Percentiles rank a stretch among this genome's conserved stretches.
Evolutionary conservation across 1,140 invertebrate species (phyloP).

Genomic region (Seison nebaliae): DNA sequence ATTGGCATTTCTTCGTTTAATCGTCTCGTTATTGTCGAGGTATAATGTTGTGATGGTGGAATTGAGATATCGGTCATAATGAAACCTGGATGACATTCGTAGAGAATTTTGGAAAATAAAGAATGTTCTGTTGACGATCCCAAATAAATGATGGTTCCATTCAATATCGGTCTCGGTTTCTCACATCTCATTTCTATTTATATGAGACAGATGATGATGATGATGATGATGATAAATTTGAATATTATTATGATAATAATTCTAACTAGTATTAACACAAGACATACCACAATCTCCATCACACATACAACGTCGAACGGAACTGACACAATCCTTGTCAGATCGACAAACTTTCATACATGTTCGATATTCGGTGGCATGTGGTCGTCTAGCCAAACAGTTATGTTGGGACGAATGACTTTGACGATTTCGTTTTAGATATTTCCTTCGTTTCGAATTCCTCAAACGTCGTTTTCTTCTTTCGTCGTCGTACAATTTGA

Average conservation of each 20-base stretch:
- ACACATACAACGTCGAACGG: conserved; percentile 77
- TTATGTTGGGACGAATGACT: too few species aligned
- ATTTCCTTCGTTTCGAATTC: too few species aligned
- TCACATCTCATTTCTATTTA: conserved; percentile 7
- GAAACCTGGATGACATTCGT: conserved; percentile 28
- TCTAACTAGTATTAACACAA: conserved; percentile 60
- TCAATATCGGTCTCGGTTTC: conserved; percentile 8
- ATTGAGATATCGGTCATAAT: conserved; percentile 24
- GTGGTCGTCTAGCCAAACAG: too few species aligned
- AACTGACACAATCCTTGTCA: conserved; percentile 77
- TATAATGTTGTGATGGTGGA: too few species aligned
- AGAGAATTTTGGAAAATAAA: conserved; percentile 25
- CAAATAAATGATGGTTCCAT: conserved; percentile 9
- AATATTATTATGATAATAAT: background rate
- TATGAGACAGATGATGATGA: background rate
- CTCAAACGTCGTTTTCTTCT: too few species aligned
- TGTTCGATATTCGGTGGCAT: conserved; percentile 19
- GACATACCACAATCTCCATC: conserved; percentile 82
- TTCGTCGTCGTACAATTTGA: too few species aligned
- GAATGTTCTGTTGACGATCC: conserved; percentile 17
- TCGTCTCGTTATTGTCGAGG: too few species aligned
- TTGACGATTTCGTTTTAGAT: too few species aligned
- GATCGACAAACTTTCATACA: conserved; percentile 70
- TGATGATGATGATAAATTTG: background rate
- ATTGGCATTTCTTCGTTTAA: too few species aligned